Evolutionary conservation across 2,888 invertebrate genomes (phyloP), one percentile per base, ranked within the genome.

Genomic region (Mesochorus sp.): DNA sequence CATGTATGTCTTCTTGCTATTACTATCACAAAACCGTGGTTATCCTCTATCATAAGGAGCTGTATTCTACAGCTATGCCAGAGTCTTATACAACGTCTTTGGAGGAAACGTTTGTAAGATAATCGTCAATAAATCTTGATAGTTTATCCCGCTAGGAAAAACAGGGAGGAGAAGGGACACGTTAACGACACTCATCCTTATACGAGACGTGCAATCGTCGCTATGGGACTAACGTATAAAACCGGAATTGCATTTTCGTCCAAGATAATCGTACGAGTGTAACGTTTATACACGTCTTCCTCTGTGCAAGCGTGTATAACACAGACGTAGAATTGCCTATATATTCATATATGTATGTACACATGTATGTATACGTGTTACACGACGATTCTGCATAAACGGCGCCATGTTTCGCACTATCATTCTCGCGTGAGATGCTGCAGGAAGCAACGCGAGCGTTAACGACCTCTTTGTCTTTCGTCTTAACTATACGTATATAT

Each of bases 231-330:
- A 12, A 57, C 67, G 42, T 59, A 73, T 77, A 73, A 73, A 84
- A 79, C 78, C 80, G 84, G 84, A 85, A 86, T 86, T 82, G 84
- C 84, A 80, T 86, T 83, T 83, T 72, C 80, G 83, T 78, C 66
- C 61, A 19, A 66, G 71, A 71, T 76, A 71, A 76, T 76, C 70
- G 62, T 31, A 28, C 47, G 34, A 71, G 44, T 31, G 59, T n/a
- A n/a, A 71, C 66, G 51, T 59, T 6, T 37, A 24, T 51, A 37
- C 26, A 51, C 24, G 10, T 59, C 51, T 73, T 26, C 42, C 19
- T 51, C 10, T 24, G 39, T 26, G 37, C 17, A 34, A 44, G 42
- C 28, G n/a, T 6, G 19, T 34, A 42, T 34, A 47, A 14, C 21
- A 68, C 21, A 19, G 31, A 12, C 21, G 21, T 51, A 67, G 47